Conservation (phyloP, 2,888 invertebrate species). For the Drosophila nr. fundita region DNA sequence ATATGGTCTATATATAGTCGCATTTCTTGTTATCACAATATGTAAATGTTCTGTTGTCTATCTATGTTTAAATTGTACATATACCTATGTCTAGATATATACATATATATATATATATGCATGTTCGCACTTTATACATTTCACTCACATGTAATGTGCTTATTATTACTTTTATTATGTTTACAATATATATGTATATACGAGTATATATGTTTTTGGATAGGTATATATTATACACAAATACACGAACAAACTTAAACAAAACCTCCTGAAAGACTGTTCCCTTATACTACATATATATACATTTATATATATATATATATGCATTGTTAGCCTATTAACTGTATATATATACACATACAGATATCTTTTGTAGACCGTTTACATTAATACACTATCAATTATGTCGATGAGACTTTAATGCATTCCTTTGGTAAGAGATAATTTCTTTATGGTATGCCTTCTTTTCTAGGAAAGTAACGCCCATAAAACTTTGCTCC, state of each 20-base stretch:
- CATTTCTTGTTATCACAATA: conserved; percentile 38
- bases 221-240: conserved; percentile 30
- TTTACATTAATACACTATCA: not conserved
- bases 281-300: conserved; percentile 5
- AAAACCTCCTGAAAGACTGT: conserved; percentile 42
- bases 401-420: not conserved
- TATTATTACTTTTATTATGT: conserved; percentile 7
- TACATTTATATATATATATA: not conserved
- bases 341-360: too few species aligned
- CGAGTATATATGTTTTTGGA: conserved; percentile 3
- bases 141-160: conserved; percentile 45
- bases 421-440: not conserved
- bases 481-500: not conserved
- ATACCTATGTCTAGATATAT: conserved; percentile 7
- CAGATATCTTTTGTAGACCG: not conserved
- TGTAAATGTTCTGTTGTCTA: conserved; percentile 20
- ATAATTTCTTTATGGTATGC: not conserved
- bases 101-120: conserved; percentile 7
- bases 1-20: conserved; percentile 29
- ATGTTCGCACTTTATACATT: conserved; percentile 43
- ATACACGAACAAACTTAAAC: conserved; percentile 33
- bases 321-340: not conserved
- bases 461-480: not conserved
- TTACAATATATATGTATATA: conserved; percentile 3
- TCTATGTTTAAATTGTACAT: not conserved